Base-by-base conservation (phyloP, 2,888 invertebrate genomes). In the Mythimna lalbum region DNA sequence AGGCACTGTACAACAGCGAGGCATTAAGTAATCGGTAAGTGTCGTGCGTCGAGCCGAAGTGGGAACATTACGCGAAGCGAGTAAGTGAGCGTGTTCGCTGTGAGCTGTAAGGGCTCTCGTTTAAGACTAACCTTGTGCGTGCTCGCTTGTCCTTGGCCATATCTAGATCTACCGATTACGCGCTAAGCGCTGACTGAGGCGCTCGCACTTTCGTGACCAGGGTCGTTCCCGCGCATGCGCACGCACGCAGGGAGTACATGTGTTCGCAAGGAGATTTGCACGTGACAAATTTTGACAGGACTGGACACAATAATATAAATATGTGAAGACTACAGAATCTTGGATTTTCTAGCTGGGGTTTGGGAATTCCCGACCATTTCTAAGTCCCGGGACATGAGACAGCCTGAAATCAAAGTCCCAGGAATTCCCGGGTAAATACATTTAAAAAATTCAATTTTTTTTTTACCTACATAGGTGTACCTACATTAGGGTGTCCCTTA, bases 111-210 rank as follows among this genome's bases (percentile, higher is more conserved):
- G 19, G 71, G 63, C 27, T 50, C 31, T 43, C 17, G 59, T 57
- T 36, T 39, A 23, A 47, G 59, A 53, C 5, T 33, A 63, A 55
- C 59, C 73, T 52, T 23, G 79, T 63, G 78, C 76, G 79, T 73
- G 66, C 17, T 27, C n/a, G 21, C 31, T 21, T 23, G 76, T 19
- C 76, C 79, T 73, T 73, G 80, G 36, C 14, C 27, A 27, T 73
- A 79, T 76, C 76, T 65, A 74, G 55, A 76, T 73, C 52, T 65
- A 59, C 39, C 50, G n/a, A 59, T 49, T 55, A 55, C 50, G 50
- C 62, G 52, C 49, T 56, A 47, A 33, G 27, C 49, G 55, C 49
- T 55, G 31, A 43, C 27, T 31, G 23, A 27, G 43, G 33, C 31
- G 21, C 31, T 55, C 19, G 19, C 55, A 33, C 31, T 19, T 19